Percentiles rank a stretch among this genome's conserved stretches.
Conservation (phyloP, 2,888 invertebrate species). For the Macrophya annulata region DNA sequence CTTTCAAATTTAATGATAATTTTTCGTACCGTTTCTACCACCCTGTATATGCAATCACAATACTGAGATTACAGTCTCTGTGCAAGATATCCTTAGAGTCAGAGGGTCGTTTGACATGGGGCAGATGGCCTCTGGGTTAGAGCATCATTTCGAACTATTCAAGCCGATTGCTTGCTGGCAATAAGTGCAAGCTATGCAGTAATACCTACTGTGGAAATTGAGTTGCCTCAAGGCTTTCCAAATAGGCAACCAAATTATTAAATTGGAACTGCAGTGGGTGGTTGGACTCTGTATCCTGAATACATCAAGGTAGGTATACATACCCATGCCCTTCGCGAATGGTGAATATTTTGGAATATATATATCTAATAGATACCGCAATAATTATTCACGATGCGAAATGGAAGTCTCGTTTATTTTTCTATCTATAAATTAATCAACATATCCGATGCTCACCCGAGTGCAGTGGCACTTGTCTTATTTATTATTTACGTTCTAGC, state of each 20-base stretch:
- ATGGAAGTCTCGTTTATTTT: constrained; percentile 15
- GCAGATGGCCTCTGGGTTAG: constrained; percentile 28
- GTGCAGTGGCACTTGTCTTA: constrained; percentile 17
- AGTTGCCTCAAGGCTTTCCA: constrained; percentile 26
- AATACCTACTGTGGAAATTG: constrained; percentile 30
- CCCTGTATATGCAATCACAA: constrained; percentile 4
- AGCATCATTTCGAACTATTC: constrained; percentile 18
- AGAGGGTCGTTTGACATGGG: constrained; percentile 28
- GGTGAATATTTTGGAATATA: too few species aligned
- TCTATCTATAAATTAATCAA: constrained; percentile 6
- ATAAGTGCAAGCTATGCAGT: constrained; percentile 29
- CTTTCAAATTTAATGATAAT: neutral
- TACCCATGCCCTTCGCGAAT: neutral
- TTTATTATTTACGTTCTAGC: neutral
- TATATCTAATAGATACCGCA: neutral
- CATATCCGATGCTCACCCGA: constrained; percentile 17
- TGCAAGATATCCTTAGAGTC: neutral
- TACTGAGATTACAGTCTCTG: constrained; percentile 20
- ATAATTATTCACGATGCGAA: constrained; percentile 17
- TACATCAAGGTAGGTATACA: neutral
- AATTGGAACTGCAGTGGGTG: neutral
- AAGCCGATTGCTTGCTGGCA: constrained; percentile 30
- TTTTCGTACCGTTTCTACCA: neutral
- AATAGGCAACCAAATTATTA: constrained; percentile 34
- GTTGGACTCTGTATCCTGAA: neutral